phyloP scores from a whole-genome alignment of 1,140 invertebrate species.

The Lordiphosa clarofinis region DNA sequence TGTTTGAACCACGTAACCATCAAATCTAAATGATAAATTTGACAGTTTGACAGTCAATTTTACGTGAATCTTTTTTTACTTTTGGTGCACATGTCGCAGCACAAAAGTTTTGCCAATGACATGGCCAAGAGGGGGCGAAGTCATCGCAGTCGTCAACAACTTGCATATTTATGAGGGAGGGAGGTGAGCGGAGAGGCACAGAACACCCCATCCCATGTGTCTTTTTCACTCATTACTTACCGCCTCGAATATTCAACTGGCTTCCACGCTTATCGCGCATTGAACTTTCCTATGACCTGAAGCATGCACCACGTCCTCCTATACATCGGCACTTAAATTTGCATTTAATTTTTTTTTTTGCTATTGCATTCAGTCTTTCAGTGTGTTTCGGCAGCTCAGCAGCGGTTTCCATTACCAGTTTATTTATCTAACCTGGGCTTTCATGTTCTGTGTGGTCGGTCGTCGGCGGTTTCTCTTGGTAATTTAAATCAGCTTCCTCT shows the following conservation, averaged over 20 bases:
- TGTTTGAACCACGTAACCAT: background rate
- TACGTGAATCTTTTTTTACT: background rate
- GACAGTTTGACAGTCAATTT: slow-evolving; percentile 10
- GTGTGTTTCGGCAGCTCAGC: slow-evolving; percentile 19
- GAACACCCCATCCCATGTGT: slow-evolving; percentile 1
- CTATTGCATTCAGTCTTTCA: slow-evolving; percentile 1
- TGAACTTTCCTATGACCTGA: slow-evolving; percentile 48
- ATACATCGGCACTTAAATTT: slow-evolving; percentile 35
- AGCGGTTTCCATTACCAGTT: slow-evolving; percentile 31
- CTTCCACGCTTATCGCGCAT: slow-evolving; percentile 45
- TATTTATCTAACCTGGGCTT: slow-evolving; percentile 48
- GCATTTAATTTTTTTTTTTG: slow-evolving; percentile 46
- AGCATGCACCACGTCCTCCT: slow-evolving; percentile 15
- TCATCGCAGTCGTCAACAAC: slow-evolving; percentile 7
- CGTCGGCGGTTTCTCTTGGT: slow-evolving; percentile 11
- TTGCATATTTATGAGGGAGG: slow-evolving; percentile 5
- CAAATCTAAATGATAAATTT: background rate
- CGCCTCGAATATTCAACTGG: slow-evolving; percentile 30
- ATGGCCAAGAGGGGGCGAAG: background rate
- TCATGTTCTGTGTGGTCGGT: slow-evolving; percentile 23
- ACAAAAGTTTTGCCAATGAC: background rate
- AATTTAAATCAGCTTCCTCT: slow-evolving; percentile 45
- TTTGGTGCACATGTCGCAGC: too few species aligned
- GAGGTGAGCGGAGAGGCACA: background rate
- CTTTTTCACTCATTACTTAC: slow-evolving; percentile 12